Evolutionary conservation across 2,113 vertebrate species (phyloP).

Genomic region (Octodon degus): DNA sequence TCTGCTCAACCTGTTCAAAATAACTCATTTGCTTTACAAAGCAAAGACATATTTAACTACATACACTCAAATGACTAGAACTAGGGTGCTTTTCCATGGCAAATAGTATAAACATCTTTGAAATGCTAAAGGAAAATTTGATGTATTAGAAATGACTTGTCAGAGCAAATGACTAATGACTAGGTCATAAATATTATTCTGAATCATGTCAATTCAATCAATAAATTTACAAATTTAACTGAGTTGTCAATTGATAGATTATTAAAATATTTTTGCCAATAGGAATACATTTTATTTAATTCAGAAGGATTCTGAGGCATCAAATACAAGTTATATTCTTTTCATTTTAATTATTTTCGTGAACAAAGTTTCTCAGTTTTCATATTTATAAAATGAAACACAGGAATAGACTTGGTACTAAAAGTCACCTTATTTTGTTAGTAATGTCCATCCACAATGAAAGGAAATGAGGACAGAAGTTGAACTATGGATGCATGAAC

Average conservation of each 20-base stretch:
- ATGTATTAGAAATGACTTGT: slow-evolving; percentile 17
- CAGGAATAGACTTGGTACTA: background rate
- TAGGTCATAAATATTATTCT: background rate
- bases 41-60: background rate
- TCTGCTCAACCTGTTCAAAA: background rate
- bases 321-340: background rate
- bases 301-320: background rate
- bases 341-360: slow-evolving; percentile 16
- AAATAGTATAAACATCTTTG: slow-evolving; percentile 2
- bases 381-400: background rate
- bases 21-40: slow-evolving; percentile 17
- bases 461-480: background rate
- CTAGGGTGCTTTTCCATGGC: background rate
- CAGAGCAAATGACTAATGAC: background rate
- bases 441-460: background rate
- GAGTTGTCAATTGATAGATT: background rate
- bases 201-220: slow-evolving; percentile 1
- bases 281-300: slow-evolving; percentile 7
- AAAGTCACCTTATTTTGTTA: background rate
- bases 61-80: background rate
- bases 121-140: background rate
- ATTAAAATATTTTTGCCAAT: slow-evolving; percentile 38
- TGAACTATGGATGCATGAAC: background rate
- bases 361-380: background rate
- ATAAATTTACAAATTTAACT: slow-evolving; percentile 1